Conservation (phyloP, 2,113 vertebrate species). For the Cinclus mexicanus region DNA sequence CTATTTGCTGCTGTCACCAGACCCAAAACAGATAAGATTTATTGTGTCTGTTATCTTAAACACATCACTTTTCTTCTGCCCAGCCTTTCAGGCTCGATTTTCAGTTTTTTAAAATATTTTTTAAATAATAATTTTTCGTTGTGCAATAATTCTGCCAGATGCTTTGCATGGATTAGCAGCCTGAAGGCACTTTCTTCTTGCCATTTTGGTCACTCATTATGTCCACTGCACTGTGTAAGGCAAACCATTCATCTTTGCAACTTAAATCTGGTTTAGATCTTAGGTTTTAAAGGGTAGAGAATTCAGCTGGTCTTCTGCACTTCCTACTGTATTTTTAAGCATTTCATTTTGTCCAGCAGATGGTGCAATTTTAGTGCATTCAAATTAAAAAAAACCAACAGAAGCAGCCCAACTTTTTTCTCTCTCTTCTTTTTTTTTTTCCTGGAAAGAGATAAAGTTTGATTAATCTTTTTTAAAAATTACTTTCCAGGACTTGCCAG, state of each 20-base stretch:
- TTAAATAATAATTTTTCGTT: neutral
- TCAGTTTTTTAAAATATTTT: neutral
- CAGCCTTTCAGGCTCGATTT: neutral
- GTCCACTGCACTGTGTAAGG: neutral
- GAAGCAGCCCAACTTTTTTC: neutral
- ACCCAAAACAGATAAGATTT: neutral
- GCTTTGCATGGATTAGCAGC: neutral
- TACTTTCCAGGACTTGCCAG: neutral
- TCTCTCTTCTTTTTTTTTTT: neutral
- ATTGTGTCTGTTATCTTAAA: neutral
- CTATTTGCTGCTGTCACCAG: neutral
- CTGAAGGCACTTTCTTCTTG: neutral
- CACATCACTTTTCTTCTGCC: neutral
- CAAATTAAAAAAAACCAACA: neutral
- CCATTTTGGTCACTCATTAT: neutral
- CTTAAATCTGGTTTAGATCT: neutral
- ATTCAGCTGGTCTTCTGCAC: neutral
- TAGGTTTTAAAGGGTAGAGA: neutral
- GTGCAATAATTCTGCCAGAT: neutral
- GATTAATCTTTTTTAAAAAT: neutral
- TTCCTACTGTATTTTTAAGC: neutral
- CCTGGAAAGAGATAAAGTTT: neutral
- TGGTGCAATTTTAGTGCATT: slow-evolving; percentile 15
- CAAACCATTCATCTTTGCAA: neutral
- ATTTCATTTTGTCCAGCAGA: neutral